Evolutionary conservation across 2,113 vertebrate species (phyloP).

Genomic region (Gymnogyps californianus): DNA sequence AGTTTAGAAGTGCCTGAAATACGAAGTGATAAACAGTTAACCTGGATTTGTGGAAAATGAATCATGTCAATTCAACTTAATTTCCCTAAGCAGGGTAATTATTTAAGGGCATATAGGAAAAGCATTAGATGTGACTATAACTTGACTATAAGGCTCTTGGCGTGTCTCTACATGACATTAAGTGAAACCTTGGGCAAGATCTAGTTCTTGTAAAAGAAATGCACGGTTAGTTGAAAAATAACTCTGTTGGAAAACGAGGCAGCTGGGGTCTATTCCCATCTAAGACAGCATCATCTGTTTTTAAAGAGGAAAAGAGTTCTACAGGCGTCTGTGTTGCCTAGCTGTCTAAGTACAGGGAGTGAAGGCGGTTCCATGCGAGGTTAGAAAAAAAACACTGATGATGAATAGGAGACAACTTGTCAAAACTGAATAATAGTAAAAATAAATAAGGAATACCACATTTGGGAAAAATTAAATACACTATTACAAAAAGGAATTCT

Average conservation of each 20-base stretch:
- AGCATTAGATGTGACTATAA: neutral
- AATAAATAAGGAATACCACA: neutral
- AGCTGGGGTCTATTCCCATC: neutral
- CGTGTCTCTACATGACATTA: accelerated
- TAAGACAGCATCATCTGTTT: neutral
- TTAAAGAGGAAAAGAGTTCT: neutral
- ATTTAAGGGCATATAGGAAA: neutral
- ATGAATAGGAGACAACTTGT: neutral
- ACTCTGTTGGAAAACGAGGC: neutral
- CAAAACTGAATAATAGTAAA: neutral
- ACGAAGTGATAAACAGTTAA: neutral
- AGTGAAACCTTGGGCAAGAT: neutral
- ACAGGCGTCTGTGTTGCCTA: neutral
- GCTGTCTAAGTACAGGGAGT: neutral
- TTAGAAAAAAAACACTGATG: neutral
- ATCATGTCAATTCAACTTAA: neutral
- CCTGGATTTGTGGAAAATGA: neutral
- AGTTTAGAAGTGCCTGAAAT: neutral
- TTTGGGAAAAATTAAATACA: neutral
- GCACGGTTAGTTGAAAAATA: neutral
- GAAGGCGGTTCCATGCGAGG: accelerated
- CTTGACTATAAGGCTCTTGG: neutral
- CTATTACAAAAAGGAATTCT: neutral
- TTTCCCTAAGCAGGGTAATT: neutral
- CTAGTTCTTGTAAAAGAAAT: neutral